Conservation (phyloP, 1,140 invertebrate genomes). For the Cyclargus thomasi region DNA sequence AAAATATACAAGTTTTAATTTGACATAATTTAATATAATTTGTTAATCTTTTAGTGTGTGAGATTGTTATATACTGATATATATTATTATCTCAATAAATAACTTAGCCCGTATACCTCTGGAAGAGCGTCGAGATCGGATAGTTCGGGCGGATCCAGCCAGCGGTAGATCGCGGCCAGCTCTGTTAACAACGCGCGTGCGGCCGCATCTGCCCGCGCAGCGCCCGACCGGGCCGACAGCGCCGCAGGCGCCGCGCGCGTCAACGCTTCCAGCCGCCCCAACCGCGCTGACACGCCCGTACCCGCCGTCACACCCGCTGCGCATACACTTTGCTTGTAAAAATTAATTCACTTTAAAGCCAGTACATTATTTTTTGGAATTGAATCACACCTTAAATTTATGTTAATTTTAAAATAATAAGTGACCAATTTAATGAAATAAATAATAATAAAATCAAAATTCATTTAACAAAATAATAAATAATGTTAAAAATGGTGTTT, state of each 20-base stretch:
- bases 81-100: slow-evolving; percentile 11
- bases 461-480: too few relatives aligned
- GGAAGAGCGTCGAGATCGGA: slow-evolving; percentile 39
- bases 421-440: too few relatives aligned
- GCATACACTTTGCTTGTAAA: neutral
- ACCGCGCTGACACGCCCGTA: slow-evolving; percentile 33
- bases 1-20: too few relatives aligned
- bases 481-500: too few relatives aligned
- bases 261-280: slow-evolving; percentile 33
- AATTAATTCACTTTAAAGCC: too few relatives aligned
- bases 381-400: too few relatives aligned
- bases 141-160: slow-evolving; percentile 49
- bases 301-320: slow-evolving; percentile 30
- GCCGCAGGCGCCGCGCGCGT: slow-evolving; percentile 40
- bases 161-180: slow-evolving; percentile 36
- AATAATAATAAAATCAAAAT: too few relatives aligned
- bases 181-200: slow-evolving; percentile 41
- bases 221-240: slow-evolving; percentile 38
- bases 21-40: too few relatives aligned
- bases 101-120: slow-evolving; percentile 48
- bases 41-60: too few relatives aligned
- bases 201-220: slow-evolving; percentile 44
- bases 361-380: too few relatives aligned
- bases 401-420: too few relatives aligned
- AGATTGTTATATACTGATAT: too few relatives aligned